Evolutionary conservation across 2,888 invertebrate genomes (phyloP).

Genomic region (Ophioninae sp.): DNA sequence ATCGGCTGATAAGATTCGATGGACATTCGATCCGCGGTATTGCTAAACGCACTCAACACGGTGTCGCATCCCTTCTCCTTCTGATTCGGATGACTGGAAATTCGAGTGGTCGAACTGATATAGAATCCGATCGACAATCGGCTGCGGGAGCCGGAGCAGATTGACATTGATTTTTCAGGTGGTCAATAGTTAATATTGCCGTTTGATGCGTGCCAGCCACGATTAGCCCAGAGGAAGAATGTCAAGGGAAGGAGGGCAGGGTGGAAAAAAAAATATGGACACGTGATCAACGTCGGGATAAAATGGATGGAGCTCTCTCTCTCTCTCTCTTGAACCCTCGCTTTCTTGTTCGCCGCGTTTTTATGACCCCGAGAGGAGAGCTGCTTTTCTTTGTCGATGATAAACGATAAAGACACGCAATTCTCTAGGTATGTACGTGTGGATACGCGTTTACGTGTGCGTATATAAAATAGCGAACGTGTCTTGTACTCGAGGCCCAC

Average conservation of each 20-base stretch:
- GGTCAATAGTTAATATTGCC: slow-evolving; percentile 33
- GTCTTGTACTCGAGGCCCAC: slow-evolving; percentile 38
- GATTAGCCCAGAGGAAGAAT: slow-evolving; percentile 25
- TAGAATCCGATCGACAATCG: slow-evolving; percentile 27
- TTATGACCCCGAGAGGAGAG: slow-evolving; percentile 41
- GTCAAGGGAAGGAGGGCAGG: background rate
- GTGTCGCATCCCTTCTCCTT: slow-evolving; percentile 71
- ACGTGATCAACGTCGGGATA: slow-evolving; percentile 4
- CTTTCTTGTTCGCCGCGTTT: slow-evolving; percentile 7
- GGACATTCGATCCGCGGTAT: background rate
- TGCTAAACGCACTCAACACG: slow-evolving; percentile 63
- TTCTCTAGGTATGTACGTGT: slow-evolving; percentile 22
- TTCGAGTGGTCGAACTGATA: background rate
- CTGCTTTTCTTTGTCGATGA: slow-evolving; percentile 65
- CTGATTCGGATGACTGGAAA: background rate
- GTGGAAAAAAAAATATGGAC: slow-evolving; percentile 1
- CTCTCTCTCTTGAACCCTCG: background rate
- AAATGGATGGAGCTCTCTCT: slow-evolving; percentile 8
- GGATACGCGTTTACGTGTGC: background rate
- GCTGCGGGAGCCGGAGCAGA: background rate
- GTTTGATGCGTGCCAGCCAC: background rate
- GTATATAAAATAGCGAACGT: slow-evolving; percentile 43
- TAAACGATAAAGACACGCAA: slow-evolving; percentile 67
- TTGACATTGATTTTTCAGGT: slow-evolving; percentile 41
- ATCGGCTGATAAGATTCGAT: background rate